These are phyloP conservation scores for Acanthaster planci DNA, from an alignment of 35 echinoderm and acorn worm species.

Conservation along the genomic window DNA sequence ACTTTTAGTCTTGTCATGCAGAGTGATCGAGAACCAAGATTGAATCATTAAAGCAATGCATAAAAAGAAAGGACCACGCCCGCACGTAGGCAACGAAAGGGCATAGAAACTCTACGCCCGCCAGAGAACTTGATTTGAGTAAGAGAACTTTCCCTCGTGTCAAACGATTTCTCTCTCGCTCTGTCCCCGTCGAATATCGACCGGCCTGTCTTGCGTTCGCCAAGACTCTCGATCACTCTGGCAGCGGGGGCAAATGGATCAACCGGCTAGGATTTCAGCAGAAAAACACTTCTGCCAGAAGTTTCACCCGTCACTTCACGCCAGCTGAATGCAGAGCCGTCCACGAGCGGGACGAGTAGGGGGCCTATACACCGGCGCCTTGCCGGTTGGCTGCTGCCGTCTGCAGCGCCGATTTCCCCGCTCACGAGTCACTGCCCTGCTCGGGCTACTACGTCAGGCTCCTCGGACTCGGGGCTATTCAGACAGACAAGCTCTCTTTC, in stretches of 20 bases:
- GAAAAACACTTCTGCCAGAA: slow-evolving; percentile 15
- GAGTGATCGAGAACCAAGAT: no score
- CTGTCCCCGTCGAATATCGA: background rate
- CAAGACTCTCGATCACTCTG: slow-evolving; percentile 13
- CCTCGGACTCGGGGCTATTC: slow-evolving; percentile 23
- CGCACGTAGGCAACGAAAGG: no score
- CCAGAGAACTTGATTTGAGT: background rate
- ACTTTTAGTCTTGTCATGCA: no score
- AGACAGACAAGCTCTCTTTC: background rate
- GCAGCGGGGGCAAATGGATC: background rate
- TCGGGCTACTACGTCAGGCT: no score
- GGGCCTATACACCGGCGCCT: background rate
- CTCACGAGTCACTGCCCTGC: slow-evolving; percentile 16
- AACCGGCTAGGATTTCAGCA: slow-evolving; percentile 7
- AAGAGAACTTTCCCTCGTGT: background rate
- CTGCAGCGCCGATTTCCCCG: slow-evolving; percentile 5
- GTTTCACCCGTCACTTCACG: slow-evolving; percentile 10
- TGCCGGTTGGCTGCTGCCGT: background rate
- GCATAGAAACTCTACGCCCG: background rate
- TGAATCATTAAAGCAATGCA: no score
- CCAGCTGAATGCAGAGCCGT: background rate
- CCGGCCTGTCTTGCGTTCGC: background rate
- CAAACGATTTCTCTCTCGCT: no score
- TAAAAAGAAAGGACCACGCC: no score
- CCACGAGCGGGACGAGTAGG: background rate